Base-by-base conservation (phyloP, 2,888 invertebrate genomes). In the Slavum lentiscoides region DNA sequence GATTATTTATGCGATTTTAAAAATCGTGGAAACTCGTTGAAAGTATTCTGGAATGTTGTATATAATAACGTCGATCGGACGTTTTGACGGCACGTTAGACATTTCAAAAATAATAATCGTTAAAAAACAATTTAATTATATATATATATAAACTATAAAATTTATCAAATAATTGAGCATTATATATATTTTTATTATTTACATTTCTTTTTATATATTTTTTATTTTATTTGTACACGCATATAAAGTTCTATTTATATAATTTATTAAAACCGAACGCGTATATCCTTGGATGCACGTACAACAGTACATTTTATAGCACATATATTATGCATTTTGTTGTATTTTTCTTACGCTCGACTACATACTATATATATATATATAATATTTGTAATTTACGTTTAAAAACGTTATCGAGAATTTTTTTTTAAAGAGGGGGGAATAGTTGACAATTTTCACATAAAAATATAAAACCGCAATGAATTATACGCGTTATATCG, bases 361-460 rank as follows among this genome's bases (percentile, higher is more conserved):
- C 58, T 21, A 75, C 53, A 74, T 19, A n/a, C 1, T 30, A 30
- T 4, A 30, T 30, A 30, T 30, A 30, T 4, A 30, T 30, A 30
- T 13, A 66, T 66, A 67, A 75, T 55, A n/a, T 43, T 43, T 67
- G 37, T 23, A 58, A 75, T 76, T 68, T 76, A 76, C 68, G 59
- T 59, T 76, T 8, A 30, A 30, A 59, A 59, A 67, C 66, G 19
- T 68, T 76, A 68, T 76, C 58, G 59, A 68, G 68, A 59, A 13
- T 6, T 68, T n/a, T 59, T n/a, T 59, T n/a, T 23, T 59, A 66
- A 43, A 43, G 9, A 43, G 30, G 30, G 30, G 30, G 9, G 43
- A 74, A 75, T 11, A 23, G 58, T 75, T 67, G 58, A 75, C 67
- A 58, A 59, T 75, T 59, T 75, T 23, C 67, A 67, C 75, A 58